Percentiles rank a stretch among this genome's conserved stretches.
Evolutionary conservation across 2,113 vertebrate genomes (phyloP).

Genomic region (Daphoenositta chrysoptera): DNA sequence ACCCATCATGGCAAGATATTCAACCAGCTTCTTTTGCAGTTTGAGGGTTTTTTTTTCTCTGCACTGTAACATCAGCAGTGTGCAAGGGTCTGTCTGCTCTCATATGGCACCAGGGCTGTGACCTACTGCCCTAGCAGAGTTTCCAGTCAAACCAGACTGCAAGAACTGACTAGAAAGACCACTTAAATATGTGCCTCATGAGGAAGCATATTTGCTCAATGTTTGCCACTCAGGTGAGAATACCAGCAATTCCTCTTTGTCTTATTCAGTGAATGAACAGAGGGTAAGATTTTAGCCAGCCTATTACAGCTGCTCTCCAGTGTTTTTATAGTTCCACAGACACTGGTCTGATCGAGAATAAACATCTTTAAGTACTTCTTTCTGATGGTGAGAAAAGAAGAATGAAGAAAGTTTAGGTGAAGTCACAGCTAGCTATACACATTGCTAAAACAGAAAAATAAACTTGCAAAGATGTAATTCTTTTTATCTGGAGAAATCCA

Average conservation of each 20-base stretch:
- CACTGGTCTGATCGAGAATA: background rate
- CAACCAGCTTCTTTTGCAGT: background rate
- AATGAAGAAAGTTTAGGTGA: background rate
- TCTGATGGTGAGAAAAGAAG: background rate
- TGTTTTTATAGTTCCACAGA: background rate
- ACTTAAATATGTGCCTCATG: background rate
- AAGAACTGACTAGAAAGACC: background rate
- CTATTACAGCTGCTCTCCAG: background rate
- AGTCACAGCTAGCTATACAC: background rate
- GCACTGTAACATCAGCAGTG: background rate
- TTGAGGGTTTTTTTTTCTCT: background rate
- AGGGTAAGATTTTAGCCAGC: background rate
- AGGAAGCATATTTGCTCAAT: background rate
- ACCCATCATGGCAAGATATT: background rate
- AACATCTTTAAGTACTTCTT: background rate
- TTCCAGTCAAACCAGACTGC: background rate
- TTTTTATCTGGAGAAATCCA: background rate
- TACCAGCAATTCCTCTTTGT: background rate
- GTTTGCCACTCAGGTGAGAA: background rate
- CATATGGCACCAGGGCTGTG: rapidly evolving
- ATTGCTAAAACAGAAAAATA: background rate
- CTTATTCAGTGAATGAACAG: background rate
- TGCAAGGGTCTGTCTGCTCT: background rate
- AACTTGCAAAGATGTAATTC: background rate
- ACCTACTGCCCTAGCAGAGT: background rate